Conservation (phyloP, 2,888 invertebrate genomes). For the Hydriomena furcata region DNA sequence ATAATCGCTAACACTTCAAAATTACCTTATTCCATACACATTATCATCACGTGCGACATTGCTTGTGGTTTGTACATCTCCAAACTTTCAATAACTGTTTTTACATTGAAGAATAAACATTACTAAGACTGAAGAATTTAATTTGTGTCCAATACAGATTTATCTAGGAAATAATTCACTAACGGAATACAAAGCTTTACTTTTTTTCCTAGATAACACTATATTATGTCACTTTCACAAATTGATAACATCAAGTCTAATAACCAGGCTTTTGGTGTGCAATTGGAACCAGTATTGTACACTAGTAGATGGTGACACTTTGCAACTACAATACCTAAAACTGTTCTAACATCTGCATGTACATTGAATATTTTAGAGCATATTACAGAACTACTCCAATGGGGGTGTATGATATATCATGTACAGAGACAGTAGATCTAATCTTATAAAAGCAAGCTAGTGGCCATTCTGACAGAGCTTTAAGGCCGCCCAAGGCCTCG, state of each 20-base stretch:
- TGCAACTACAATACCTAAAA: neutral
- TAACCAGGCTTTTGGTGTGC: too few relatives aligned
- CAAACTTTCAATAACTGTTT: conserved; percentile 35
- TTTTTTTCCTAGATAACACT: conserved; percentile 11
- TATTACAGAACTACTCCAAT: neutral
- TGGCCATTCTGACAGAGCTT: too few relatives aligned
- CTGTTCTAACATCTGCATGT: neutral
- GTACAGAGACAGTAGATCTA: conserved; percentile 11
- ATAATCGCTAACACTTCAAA: conserved; percentile 60
- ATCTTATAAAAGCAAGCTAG: too few relatives aligned
- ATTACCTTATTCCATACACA: conserved; percentile 55
- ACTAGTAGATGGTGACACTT: too few relatives aligned
- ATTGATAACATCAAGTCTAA: too few relatives aligned
- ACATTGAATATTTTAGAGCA: neutral
- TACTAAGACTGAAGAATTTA: neutral
- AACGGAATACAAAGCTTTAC: neutral
- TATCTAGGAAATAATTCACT: conserved; percentile 19
- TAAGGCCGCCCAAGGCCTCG: too few relatives aligned
- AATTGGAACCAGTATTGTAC: too few relatives aligned
- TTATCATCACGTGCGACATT: conserved; percentile 55
- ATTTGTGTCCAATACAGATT: conserved; percentile 8
- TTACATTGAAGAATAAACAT: conserved; percentile 35
- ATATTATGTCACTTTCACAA: conserved; percentile 1
- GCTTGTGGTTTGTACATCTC: conserved; percentile 49
- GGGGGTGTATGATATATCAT: conserved; percentile 8